These are phyloP conservation scores for Phorcus lineatus DNA, from an alignment of 2,888 invertebrate genomes.

Conservation along the genomic window DNA sequence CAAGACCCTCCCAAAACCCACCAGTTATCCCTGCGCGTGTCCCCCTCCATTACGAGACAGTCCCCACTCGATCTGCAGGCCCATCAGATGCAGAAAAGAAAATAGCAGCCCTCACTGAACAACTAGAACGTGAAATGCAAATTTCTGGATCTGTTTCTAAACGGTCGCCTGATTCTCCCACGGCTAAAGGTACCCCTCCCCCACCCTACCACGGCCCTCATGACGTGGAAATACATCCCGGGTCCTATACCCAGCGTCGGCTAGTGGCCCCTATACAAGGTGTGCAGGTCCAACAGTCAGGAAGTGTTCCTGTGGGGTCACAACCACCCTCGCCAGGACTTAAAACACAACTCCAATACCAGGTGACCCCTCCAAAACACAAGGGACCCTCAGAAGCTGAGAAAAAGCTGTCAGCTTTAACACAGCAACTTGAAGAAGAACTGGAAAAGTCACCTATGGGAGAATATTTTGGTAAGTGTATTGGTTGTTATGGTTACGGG, in stretches of 20 bases:
- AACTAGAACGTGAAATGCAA: conserved; percentile 65
- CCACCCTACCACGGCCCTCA: conserved; percentile 74
- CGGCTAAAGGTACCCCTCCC: conserved; percentile 56
- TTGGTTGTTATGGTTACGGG: neutral
- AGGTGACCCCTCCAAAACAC: conserved; percentile 60
- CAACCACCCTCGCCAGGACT: conserved; percentile 13
- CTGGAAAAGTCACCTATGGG: conserved; percentile 96
- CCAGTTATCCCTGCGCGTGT: conserved; percentile 61
- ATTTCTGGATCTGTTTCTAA: conserved; percentile 50
- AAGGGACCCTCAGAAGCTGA: conserved; percentile 69
- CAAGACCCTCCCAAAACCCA: conserved; percentile 35
- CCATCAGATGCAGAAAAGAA: conserved; percentile 67
- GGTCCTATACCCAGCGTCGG: conserved; percentile 37
- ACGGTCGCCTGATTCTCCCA: conserved; percentile 43
- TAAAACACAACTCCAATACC: conserved; percentile 53
- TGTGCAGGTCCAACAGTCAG: conserved; percentile 34
- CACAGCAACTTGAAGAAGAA: conserved; percentile 71
- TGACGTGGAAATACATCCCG: conserved; percentile 60
- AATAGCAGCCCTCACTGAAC: conserved; percentile 70
- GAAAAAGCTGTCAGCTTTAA: conserved; percentile 71
- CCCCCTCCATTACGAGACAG: conserved; percentile 55
- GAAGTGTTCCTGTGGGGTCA: conserved; percentile 29
- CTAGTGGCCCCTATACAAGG: conserved; percentile 47
- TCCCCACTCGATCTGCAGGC: conserved; percentile 44
- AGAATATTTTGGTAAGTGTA: conserved; percentile 91